phyloP scores from a whole-genome alignment of 2,888 invertebrate species.

The Xanthia togata region DNA sequence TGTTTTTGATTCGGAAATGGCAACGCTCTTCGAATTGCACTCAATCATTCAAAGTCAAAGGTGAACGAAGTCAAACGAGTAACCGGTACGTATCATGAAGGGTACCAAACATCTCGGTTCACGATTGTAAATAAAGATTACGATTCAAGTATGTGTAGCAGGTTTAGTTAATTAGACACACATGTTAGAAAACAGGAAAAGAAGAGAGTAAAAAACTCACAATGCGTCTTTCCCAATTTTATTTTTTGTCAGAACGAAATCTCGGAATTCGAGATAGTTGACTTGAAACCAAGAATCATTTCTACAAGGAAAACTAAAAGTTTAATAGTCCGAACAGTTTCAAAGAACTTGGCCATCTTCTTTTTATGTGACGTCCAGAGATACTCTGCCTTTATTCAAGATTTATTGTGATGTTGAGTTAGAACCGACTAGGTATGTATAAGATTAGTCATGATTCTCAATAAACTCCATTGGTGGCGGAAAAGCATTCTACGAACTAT shows the following conservation, averaged over 20 bases:
- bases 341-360: constrained; percentile 46
- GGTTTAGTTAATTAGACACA: background rate
- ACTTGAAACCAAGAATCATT: constrained; percentile 24
- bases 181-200: constrained; percentile 26
- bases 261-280: constrained; percentile 14
- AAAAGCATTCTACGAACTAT: constrained; percentile 57
- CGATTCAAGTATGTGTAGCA: background rate
- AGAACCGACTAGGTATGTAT: constrained; percentile 45
- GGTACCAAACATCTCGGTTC: background rate
- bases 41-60: constrained; percentile 16
- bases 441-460: constrained; percentile 62
- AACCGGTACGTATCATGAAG: background rate
- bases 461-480: constrained; percentile 59
- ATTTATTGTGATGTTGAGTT: constrained; percentile 53
- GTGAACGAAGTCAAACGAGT: constrained; percentile 9
- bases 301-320: constrained; percentile 55
- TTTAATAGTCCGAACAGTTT: constrained; percentile 41
- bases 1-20: constrained; percentile 6
- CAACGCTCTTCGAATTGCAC: constrained; percentile 13
- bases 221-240: background rate
- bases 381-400: constrained; percentile 40
- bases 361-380: constrained; percentile 37
- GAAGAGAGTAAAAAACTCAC: background rate
- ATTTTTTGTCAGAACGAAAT: constrained; percentile 12
- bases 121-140: background rate